A percentile compares a stretch with the other conserved stretches of the same genome.
Evolutionary conservation across 1,140 invertebrate genomes (phyloP).

Genomic region (Diorhabda carinulata): DNA sequence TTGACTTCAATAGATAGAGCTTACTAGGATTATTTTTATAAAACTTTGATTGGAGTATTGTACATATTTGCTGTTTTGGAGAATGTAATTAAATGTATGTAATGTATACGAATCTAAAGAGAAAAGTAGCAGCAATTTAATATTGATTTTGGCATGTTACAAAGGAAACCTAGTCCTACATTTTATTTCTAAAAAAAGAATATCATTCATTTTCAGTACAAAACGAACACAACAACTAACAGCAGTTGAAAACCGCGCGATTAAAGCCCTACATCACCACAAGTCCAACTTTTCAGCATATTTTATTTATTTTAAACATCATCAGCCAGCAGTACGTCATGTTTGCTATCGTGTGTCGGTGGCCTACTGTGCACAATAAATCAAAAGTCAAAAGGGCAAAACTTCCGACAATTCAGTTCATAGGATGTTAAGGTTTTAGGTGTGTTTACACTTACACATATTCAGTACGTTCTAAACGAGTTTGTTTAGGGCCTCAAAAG

Average conservation of each 20-base stretch:
- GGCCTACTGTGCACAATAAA: neutral
- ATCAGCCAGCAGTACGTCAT: neutral
- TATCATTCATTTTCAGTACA: neutral
- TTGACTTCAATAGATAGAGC: no score
- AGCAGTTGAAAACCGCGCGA: neutral
- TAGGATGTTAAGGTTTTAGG: neutral
- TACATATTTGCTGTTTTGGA: no score
- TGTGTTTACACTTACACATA: neutral
- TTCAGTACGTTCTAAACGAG: neutral
- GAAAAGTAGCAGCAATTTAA: no score
- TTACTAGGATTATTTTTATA: no score
- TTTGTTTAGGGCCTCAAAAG: no score
- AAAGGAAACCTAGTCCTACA: no score
- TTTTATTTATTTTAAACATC: slow-evolving; percentile 3
- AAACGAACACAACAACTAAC: neutral
- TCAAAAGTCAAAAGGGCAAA: slow-evolving; percentile 2
- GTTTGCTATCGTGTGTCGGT: neutral
- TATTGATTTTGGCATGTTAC: no score
- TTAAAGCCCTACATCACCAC: neutral
- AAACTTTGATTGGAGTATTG: no score
- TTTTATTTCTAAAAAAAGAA: no score
- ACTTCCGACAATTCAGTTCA: slow-evolving; percentile 2
- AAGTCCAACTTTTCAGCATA: neutral
- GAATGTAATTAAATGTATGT: no score
- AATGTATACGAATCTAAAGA: no score